Base-by-base conservation (phyloP, 1,140 invertebrate genomes). In the Drosophila paulistorum region DNA sequence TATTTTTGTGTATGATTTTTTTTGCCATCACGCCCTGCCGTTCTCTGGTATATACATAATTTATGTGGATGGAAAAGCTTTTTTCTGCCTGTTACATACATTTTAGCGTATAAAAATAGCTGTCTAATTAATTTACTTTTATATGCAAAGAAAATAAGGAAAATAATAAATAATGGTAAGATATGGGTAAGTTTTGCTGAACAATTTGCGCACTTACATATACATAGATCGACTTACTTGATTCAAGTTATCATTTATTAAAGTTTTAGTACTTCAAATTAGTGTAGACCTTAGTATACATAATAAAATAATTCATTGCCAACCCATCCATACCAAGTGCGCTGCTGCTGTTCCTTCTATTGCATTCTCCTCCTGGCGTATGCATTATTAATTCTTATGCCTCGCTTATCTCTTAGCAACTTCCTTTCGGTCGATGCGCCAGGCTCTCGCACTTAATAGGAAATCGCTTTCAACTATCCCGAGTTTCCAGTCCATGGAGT, bases 361-460 rank as follows among this genome's bases (percentile, higher is more conserved):
- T 41, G 7, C 64, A n/a, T 7, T 13, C n/a, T n/a, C 14, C 30
- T 39, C 7, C 57, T 41, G 55, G 66, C 60, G 61, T 37, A 75
- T 76, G 51, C 42, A 71, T 85, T 78, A 71, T 77, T 74, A 79
- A 67, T 85, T 67, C 63, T 74, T 65, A 68, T 71, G 68, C 55
- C 75, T 68, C 63, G 83, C 79, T 86, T 87, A 86, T 86, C 82
- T 81, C 55, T 51, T 64, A 72, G 30, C 68, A 63, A 86, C 83
- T 86, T 86, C 79, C 82, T 86, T 68, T 71, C 20, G 67, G 60
- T 65, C 45, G 14, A 48, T 57, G 71, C 67, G 45, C 20, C 17
- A 37, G 58, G n/a, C 58, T 60, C 35, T 60, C 7, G 26, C 77
- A 84, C 51, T 79, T 83, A 79, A 83, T 76, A 68, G 76, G 54